phyloP scores from a whole-genome alignment of 2,113 vertebrate genomes.

The Acanthochromis polyacanthus region DNA sequence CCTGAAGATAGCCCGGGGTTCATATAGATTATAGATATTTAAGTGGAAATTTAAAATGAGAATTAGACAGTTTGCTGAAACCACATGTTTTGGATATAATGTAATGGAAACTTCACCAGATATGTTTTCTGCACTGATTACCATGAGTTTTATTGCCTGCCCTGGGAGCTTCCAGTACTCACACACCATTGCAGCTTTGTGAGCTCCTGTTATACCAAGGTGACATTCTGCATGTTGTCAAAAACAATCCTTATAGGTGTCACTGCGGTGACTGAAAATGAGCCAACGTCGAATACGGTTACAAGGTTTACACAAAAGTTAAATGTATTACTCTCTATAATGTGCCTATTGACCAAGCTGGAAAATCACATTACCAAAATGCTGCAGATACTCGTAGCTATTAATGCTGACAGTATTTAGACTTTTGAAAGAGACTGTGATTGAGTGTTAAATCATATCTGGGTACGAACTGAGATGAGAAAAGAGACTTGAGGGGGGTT shows the following conservation, averaged over 20 bases:
- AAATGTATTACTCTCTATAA: slow-evolving; percentile 59
- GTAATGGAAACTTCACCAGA: no score
- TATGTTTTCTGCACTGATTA: no score
- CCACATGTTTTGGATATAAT: no score
- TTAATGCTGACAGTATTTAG: slow-evolving; percentile 58
- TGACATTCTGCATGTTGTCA: slow-evolving; percentile 41
- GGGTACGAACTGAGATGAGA: slow-evolving; percentile 21
- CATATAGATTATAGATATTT: slow-evolving; percentile 2
- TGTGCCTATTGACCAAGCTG: slow-evolving; percentile 52
- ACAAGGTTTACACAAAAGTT: slow-evolving; percentile 34
- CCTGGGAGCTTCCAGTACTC: no score
- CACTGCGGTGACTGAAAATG: slow-evolving; percentile 37
- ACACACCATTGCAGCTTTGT: not conserved
- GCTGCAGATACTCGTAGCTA: slow-evolving; percentile 42
- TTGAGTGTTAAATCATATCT: slow-evolving; percentile 56
- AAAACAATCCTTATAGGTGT: slow-evolving; percentile 50
- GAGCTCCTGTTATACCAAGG: slow-evolving; percentile 2
- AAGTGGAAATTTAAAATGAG: not conserved
- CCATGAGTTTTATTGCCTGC: no score
- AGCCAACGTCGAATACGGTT: slow-evolving; percentile 40
- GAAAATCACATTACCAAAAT: slow-evolving; percentile 67
- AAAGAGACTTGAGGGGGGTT: slow-evolving; percentile 8
- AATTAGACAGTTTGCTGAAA: not conserved
- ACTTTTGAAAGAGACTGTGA: slow-evolving; percentile 45
- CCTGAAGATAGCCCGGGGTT: no score